These are phyloP conservation scores for Erpetoichthys calabaricus DNA, from an alignment of 2,797 vertebrate species.

Conservation along the genomic window DNA sequence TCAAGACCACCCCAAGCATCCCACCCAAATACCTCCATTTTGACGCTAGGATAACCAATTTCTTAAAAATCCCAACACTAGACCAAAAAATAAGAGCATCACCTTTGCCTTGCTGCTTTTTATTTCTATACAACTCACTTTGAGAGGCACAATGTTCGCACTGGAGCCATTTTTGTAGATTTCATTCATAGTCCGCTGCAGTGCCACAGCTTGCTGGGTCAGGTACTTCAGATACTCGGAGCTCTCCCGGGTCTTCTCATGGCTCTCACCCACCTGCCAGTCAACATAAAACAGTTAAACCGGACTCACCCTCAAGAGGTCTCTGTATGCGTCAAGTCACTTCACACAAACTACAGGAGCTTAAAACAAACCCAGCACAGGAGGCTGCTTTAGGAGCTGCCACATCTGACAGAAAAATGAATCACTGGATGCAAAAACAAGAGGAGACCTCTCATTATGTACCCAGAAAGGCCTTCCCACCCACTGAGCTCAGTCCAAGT, in stretches of 20 bases:
- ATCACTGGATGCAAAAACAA: not conserved
- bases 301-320: not conserved
- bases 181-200: conserved; percentile 98
- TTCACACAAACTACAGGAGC: not conserved
- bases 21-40: not conserved
- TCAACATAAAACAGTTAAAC: not conserved
- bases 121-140: conserved; percentile 44
- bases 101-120: no score
- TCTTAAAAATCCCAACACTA: rapidly evolving
- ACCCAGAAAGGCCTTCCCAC: not conserved
- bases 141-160: conserved; percentile 87
- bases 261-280: conserved; percentile 78
- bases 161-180: conserved; percentile 96
- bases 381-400: not conserved
- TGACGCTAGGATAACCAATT: rapidly evolving
- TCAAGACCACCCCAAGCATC: no score
- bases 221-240: conserved; percentile 96
- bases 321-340: no score
- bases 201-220: conserved; percentile 91
- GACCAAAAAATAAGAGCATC: no score
- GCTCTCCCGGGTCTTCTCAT: conserved; percentile 97
- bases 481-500: not conserved
- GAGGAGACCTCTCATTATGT: not conserved
- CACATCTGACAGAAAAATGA: not conserved
- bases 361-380: not conserved